Base-by-base conservation (phyloP, 2,113 vertebrate genomes). In the Engraulis encrasicolus region DNA sequence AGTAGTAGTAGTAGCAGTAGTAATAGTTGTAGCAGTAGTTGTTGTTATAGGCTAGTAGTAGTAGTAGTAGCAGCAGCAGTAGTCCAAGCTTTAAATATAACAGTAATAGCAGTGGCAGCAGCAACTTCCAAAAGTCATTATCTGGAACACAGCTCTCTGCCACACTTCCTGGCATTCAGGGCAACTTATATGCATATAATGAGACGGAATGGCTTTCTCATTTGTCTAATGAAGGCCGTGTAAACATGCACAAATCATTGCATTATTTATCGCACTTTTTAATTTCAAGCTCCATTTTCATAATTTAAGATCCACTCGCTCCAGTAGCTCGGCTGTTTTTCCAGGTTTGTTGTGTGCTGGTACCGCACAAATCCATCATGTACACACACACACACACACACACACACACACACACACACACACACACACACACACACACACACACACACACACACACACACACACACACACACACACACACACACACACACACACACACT, bases 371-470 rank as follows among this genome's bases (percentile, higher is more conserved):
- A 19, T 45, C n/a, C 38, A 74, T 50, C 48, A 80, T 78, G 50
- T 58, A 78, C 84, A 50, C 88, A 82, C 49, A 84, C 50, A 77
- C 85, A 86, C 87, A 78, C 80, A 80, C 50, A 52, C 20, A 38
- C 61, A 81, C 74, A 79, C 6, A 84, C 37, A 83, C 78, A 78
- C 27, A 77, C 45, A 78, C 37, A 12, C 14, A 52, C 40, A 50
- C 6, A 58, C 58, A 50, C 58, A 74, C 49, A 31, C 31, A 50
- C 37, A 78, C 52, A 81, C 52, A 80, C 23, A 78, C 50, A 84
- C 48, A 78, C 52, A 34, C 17, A 77, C 79, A 71, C 61, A 71
- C 23, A 31, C 61, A 71, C 12, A 71, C 23, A 31, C 50, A 77
- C 83, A 86, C 87, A 78, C 78, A 82, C 50, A 52, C 20, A 38